Evolutionary conservation across 1,140 invertebrate genomes (phyloP).

Genomic region (Leptinotarsa undecemlineata): DNA sequence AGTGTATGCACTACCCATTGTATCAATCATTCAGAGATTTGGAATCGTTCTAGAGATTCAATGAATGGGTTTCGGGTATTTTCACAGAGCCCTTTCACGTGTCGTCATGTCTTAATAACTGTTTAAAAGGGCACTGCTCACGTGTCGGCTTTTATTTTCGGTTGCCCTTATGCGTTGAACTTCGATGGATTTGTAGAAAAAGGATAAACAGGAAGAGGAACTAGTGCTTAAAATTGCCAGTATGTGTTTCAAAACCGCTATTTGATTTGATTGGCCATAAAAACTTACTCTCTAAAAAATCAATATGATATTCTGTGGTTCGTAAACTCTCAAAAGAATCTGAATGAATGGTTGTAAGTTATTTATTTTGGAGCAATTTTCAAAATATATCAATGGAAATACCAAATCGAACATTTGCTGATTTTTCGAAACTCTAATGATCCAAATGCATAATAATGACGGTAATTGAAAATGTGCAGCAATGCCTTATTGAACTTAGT

Average conservation of each 20-base stretch:
- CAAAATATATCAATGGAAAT: no score
- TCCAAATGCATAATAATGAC: no score
- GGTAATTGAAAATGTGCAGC: no score
- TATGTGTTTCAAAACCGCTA: background rate
- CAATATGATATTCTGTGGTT: no score
- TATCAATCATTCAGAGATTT: constrained; percentile 2
- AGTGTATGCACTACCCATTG: background rate
- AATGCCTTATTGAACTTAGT: no score
- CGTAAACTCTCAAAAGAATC: no score
- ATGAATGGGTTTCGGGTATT: constrained; percentile 21
- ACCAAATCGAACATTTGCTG: no score
- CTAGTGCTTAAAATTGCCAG: background rate
- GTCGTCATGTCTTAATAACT: constrained; percentile 26
- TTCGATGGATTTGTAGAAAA: background rate
- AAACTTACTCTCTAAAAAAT: no score
- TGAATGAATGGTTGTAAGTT: no score
- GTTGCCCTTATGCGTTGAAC: background rate
- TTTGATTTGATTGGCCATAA: no score
- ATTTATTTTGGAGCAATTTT: no score
- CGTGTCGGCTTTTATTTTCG: constrained; percentile 18
- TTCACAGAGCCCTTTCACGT: constrained; percentile 19
- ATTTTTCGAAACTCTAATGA: no score
- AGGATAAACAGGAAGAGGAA: background rate
- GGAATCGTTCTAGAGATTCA: background rate
- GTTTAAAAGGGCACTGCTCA: constrained; percentile 23